phyloP scores from a whole-genome alignment of 2,797 vertebrate genomes.

The Eleutherodactylus coqui region DNA sequence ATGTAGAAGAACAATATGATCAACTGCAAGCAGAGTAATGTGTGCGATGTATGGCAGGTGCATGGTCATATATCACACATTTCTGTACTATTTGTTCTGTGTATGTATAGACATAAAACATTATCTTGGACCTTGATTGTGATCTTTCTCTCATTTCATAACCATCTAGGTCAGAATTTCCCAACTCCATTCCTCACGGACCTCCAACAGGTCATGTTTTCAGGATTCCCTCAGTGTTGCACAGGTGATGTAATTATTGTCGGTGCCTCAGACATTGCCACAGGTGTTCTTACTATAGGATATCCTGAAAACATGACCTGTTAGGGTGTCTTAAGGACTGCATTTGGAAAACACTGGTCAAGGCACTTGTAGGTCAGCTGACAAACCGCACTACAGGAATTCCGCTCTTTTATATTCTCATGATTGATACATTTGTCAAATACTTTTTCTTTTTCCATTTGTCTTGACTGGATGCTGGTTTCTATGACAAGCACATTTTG shows the following conservation, averaged over 20 bases:
- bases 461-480: background rate
- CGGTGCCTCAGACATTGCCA: too few species aligned
- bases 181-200: too few species aligned
- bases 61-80: background rate
- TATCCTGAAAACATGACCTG: too few species aligned
- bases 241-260: too few species aligned
- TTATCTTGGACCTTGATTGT: background rate
- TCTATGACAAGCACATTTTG: constrained; percentile 28
- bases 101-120: background rate
- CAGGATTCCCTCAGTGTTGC: too few species aligned
- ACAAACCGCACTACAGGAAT: background rate
- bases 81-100: background rate
- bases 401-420: constrained; percentile 8
- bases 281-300: too few species aligned
- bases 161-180: too few species aligned
- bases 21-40: background rate
- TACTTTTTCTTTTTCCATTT: constrained; percentile 7
- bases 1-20: background rate
- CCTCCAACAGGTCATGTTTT: too few species aligned
- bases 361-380: constrained; percentile 7
- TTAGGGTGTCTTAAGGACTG: too few species aligned
- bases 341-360: too few species aligned
- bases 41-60: background rate
- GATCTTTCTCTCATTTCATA: background rate
- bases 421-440: constrained; percentile 40